These are phyloP conservation scores for Nowickia ferox DNA, from an alignment of 2,888 invertebrate genomes.

Conservation along the genomic window DNA sequence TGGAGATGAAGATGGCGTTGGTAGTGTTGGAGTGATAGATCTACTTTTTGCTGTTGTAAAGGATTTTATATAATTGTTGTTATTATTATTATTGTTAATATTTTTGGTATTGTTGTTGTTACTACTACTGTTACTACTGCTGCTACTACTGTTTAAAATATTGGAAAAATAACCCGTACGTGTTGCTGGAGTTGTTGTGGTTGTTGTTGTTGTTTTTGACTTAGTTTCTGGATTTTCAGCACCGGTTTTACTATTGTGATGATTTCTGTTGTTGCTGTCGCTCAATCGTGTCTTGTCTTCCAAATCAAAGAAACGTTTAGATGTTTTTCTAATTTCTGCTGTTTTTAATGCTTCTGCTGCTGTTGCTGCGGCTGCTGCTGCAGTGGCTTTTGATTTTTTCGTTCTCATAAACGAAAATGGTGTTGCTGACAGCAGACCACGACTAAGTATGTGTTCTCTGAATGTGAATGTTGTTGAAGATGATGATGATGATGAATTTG, in stretches of 20 bases:
- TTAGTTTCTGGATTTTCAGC: slow-evolving; percentile 62
- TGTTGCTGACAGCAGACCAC: slow-evolving; percentile 64
- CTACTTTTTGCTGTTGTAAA: slow-evolving; percentile 63
- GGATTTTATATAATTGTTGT: slow-evolving; percentile 68
- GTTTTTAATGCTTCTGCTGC: slow-evolving; percentile 47
- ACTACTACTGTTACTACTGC: slow-evolving; percentile 36
- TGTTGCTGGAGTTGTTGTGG: slow-evolving; percentile 50
- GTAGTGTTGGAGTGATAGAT: slow-evolving; percentile 54
- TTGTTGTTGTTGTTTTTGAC: slow-evolving; percentile 55
- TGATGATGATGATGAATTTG: slow-evolving; percentile 50
- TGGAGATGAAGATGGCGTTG: slow-evolving; percentile 60
- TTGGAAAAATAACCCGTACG: slow-evolving; percentile 67
- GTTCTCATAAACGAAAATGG: slow-evolving; percentile 77
- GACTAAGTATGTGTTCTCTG: slow-evolving; percentile 65
- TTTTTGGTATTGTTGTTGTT: slow-evolving; percentile 49
- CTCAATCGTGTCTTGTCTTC: slow-evolving; percentile 72
- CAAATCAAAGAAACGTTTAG: slow-evolving; percentile 60
- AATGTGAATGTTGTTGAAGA: slow-evolving; percentile 59
- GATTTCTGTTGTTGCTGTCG: slow-evolving; percentile 73
- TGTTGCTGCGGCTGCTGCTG: slow-evolving; percentile 24
- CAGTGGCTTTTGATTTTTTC: slow-evolving; percentile 76
- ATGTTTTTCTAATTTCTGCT: slow-evolving; percentile 62
- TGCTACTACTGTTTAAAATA: slow-evolving; percentile 59
- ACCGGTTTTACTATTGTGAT: slow-evolving; percentile 52
- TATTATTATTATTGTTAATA: slow-evolving; percentile 46